A percentile compares a stretch with the other conserved stretches of the same genome.
Evolutionary conservation across 2,113 vertebrate species (phyloP).

Genomic region (Myodes glareolus): DNA sequence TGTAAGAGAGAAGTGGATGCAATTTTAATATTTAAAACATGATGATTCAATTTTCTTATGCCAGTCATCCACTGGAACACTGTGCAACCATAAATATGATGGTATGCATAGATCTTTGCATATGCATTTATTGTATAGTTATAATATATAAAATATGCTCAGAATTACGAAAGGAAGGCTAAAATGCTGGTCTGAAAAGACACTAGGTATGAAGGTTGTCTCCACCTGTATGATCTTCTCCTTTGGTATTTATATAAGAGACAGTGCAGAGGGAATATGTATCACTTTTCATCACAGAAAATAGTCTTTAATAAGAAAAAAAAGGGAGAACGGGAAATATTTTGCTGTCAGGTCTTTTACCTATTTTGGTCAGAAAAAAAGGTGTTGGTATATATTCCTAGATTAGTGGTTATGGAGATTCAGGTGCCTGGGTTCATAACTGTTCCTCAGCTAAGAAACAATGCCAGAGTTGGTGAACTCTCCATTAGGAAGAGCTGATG

Average conservation of each 20-base stretch:
- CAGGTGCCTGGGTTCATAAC: background rate
- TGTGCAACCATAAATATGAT: background rate
- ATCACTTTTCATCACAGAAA: background rate
- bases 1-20: background rate
- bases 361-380: background rate
- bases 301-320: constrained; percentile 28
- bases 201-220: background rate
- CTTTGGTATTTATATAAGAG: constrained; percentile 12
- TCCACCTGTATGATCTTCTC: constrained; percentile 6
- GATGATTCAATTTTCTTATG: background rate
- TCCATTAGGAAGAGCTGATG: background rate
- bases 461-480: background rate
- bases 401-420: constrained; percentile 7
- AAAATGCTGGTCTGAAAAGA: constrained; percentile 34
- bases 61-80: background rate
- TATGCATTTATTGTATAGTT: background rate
- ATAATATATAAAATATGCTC: background rate
- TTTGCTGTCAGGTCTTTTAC: constrained; percentile 3
- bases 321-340: background rate
- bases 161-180: background rate
- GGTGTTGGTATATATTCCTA: background rate
- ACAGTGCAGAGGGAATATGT: background rate
- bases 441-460: constrained; percentile 12
- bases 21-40: background rate
- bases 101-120: background rate